Evolutionary conservation across 2,888 invertebrate species (phyloP), one percentile per base, ranked within the genome.

Genomic region (Scaptomyza reducta): DNA sequence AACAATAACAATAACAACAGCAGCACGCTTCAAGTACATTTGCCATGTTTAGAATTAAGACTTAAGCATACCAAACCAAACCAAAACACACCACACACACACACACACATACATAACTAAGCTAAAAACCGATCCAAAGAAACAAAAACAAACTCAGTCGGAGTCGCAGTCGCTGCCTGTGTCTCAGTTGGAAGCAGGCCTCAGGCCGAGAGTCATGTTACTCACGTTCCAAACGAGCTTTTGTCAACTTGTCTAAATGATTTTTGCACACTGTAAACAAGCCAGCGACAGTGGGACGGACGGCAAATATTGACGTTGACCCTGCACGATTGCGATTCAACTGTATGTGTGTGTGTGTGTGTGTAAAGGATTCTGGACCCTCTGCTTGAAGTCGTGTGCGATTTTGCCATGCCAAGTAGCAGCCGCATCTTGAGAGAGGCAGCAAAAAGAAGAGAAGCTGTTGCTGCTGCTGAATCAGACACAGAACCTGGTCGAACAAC

Each of bases 191-290:
- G 71, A 51, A 51, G 46, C 64, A 51, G 51, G 79, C 65, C 85
- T 74, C 68, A 68, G 77, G 75, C 78, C 79, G 70, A 87, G 70
- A 88, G 84, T 90, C 90, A 90, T 90, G 90, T 90, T 89, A 90
- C 87, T 86, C 90, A 90, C 90, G 90, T 90, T 87, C 89, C 82
- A 87, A 79, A 81, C 84, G 90, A 90, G 90, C 90, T 90, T 90
- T 90, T 90, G 90, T 90, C 90, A 90, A 90, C 87, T 88, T 88
- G 79, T 79, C 79, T 75, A 89, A 89, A 89, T 89, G 87, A 90
- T 90, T 89, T 89, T 90, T 88, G 89, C 89, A 90, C 89, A 90
- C 89, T 85, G 87, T 90, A 90, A 90, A 90, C 90, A 84, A 88
- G 74, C 82, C 75, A 60, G 58, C 22, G 74, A 77, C 78, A 64